phyloP scores from a whole-genome alignment of 2,888 invertebrate species.

The Noctua comes region DNA sequence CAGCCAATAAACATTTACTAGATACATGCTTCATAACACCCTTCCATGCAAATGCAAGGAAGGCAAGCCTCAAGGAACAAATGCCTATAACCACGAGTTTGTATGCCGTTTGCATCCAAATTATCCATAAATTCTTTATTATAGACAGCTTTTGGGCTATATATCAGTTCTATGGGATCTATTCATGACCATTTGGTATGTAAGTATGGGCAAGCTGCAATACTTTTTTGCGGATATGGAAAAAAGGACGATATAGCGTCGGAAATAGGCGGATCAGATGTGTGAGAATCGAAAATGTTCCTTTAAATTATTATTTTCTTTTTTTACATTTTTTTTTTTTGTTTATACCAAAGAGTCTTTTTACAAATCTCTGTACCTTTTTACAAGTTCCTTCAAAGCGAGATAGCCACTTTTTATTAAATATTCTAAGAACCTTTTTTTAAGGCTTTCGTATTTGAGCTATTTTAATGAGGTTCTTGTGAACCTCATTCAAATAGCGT shows the following conservation, averaged over 20 bases:
- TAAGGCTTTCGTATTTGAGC: background rate
- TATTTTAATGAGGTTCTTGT: background rate
- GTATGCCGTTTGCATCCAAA: constrained; percentile 55
- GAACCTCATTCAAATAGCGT: too few relatives aligned
- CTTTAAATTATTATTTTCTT: background rate
- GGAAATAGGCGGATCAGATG: constrained; percentile 22
- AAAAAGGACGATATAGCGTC: constrained; percentile 27
- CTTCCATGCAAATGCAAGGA: constrained; percentile 6
- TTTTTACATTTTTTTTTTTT: too few relatives aligned
- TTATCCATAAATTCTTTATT: constrained; percentile 45
- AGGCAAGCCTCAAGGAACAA: constrained; percentile 16
- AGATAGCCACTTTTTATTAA: background rate
- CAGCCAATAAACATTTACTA: constrained; percentile 28
- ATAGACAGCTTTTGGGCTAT: constrained; percentile 28
- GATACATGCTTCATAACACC: constrained; percentile 27
- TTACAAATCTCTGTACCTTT: background rate
- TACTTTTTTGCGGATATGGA: constrained; percentile 33
- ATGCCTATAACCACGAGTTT: constrained; percentile 26
- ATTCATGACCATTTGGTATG: constrained; percentile 37
- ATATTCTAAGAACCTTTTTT: background rate
- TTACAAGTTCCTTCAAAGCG: background rate
- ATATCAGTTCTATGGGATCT: constrained; percentile 47
- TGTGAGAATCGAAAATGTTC: constrained; percentile 19
- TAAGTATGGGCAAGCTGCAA: constrained; percentile 10
- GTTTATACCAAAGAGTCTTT: background rate